phyloP scores from a whole-genome alignment of 2,113 vertebrate genomes.

The Spilogale gracilis region DNA sequence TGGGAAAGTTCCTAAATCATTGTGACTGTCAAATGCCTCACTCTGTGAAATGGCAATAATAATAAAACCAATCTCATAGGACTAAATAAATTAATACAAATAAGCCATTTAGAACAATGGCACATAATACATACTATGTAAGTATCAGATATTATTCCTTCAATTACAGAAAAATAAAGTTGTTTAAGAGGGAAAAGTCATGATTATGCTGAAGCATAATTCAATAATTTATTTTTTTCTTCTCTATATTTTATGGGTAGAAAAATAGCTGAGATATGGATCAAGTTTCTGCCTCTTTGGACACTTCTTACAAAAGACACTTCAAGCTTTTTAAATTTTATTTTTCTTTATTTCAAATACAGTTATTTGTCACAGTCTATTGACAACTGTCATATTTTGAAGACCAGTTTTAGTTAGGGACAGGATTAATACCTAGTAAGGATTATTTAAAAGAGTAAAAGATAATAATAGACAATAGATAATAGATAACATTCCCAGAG shows the following conservation, averaged over 20 bases:
- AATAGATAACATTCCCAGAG: not conserved
- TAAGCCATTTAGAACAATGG: not conserved
- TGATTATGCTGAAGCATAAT: not conserved
- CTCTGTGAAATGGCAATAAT: not conserved
- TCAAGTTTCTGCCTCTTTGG: not conserved
- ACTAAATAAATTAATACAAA: not conserved
- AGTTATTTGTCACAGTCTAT: conserved; percentile 23
- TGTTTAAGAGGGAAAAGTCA: conserved; percentile 1
- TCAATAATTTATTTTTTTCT: not conserved
- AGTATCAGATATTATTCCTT: not conserved
- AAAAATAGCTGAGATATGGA: not conserved
- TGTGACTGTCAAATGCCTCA: not conserved
- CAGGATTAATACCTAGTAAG: not conserved
- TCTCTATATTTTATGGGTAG: not conserved
- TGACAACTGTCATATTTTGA: not conserved
- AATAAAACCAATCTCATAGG: not conserved
- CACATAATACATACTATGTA: not conserved
- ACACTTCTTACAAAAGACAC: not conserved
- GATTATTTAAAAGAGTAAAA: not conserved
- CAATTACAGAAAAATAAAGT: not conserved
- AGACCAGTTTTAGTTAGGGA: not conserved
- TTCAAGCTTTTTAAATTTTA: not conserved
- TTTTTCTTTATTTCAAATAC: conserved; percentile 16
- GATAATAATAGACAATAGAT: not conserved
- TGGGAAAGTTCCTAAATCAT: not conserved